These are phyloP conservation scores for Orestias chungarensis DNA, from an alignment of 2,797 vertebrate species.

Conservation along the genomic window DNA sequence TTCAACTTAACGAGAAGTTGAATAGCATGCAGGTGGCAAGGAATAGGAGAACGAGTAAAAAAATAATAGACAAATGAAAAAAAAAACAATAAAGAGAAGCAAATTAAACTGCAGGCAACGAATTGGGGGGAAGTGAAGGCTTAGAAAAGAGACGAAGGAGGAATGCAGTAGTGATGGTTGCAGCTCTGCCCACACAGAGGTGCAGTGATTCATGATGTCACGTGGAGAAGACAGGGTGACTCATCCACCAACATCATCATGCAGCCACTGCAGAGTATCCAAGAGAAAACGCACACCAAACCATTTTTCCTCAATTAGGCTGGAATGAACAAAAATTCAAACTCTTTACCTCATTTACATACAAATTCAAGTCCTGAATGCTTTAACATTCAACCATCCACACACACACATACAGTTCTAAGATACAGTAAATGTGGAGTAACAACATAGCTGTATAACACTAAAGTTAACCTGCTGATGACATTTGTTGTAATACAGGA, in stretches of 20 bases:
- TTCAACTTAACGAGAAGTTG: not conserved
- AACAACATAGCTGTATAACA: not conserved
- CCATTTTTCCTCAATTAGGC: not conserved
- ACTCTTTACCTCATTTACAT: not conserved
- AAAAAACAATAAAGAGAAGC: not conserved
- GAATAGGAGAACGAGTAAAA: not conserved
- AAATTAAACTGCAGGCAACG: conserved; percentile 2
- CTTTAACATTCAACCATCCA: too few species aligned
- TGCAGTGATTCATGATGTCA: conserved; percentile 82
- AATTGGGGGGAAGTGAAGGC: not conserved
- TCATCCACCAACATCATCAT: conserved; percentile 76
- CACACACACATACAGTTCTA: too few species aligned
- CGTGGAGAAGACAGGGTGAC: conserved; percentile 76
- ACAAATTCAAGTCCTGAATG: too few species aligned
- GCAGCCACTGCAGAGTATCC: conserved; percentile 73
- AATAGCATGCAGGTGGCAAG: not conserved
- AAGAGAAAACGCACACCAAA: not conserved
- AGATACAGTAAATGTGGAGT: too few species aligned
- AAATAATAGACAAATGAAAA: too few species aligned
- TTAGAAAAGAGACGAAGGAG: not conserved
- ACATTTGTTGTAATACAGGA: not conserved
- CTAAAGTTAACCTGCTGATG: not conserved
- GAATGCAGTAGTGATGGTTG: conserved; percentile 38
- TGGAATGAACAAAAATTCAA: not conserved
- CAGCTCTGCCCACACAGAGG: conserved; percentile 66